Evolutionary conservation across 1,140 invertebrate species (phyloP), one percentile per base, ranked within the genome.

Genomic region (Drosophila navojoa): DNA sequence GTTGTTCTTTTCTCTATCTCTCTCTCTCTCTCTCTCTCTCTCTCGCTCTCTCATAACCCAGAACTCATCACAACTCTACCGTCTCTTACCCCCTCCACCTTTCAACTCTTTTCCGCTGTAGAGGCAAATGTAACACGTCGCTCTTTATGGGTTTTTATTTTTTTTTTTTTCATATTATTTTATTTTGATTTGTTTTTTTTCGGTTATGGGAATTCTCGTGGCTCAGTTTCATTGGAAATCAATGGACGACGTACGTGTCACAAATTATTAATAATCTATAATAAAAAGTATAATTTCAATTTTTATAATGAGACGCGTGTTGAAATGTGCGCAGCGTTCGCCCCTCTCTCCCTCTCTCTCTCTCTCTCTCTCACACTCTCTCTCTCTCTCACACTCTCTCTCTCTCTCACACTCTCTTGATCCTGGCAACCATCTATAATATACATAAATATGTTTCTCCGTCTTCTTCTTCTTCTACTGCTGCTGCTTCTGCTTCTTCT

Each of bases 251-350:
- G 47, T 53, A 87, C 82, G 82, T 87, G 82, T 87, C 79, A 81
- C 84, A 87, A 87, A 87, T 87, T 87, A 87, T 89, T 87, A 89
- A 87, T 87, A 87, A 89, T 87, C 84, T 69, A 79, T 77, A 87
- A 89, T 87, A 89, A 89, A 87, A 87, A 71, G 76, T 79, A 87
- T 87, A 89, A 89, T 87, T 87, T 87, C 52, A 89, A 57, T 74
- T 89, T 59, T 82, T 71, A 89, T 87, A 87, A 87, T 87, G 82
- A 89, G 82, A 71, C 79, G 82, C 84, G 79, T 82, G 82, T 79
- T 82, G 79, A 79, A 76, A 79, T 80, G 73, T 68, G 55, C 67
- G 38, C 58, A 42, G 44, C 42, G 32, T 55, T 45, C 13, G 47
- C 16, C 11, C 29, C 32, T 2, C 32, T 35, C 32, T 35, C 11